These are phyloP conservation scores for Schlechtendalia chinensis DNA, from an alignment of 1,140 invertebrate species.

Conservation along the genomic window DNA sequence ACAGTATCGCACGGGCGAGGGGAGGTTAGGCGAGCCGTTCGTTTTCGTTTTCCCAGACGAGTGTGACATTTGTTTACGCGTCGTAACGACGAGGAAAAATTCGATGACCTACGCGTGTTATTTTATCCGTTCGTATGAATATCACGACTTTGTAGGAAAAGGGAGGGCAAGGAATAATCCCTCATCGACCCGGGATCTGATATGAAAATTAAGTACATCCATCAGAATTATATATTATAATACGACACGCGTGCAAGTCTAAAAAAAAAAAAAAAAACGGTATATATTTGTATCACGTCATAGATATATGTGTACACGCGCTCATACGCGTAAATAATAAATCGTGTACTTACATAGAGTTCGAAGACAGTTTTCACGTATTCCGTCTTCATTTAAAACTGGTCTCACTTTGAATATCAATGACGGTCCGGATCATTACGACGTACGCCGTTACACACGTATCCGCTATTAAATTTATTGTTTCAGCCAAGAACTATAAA, in stretches of 20 bases:
- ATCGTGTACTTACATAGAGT: not conserved
- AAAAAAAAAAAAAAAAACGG: not conserved
- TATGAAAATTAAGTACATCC: constrained; percentile 22
- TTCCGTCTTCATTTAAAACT: not conserved
- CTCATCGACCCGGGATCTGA: not conserved
- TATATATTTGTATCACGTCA: no score
- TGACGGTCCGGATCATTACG: not conserved
- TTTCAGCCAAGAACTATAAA: not conserved
- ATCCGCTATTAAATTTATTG: constrained; percentile 2
- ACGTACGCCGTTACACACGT: no score
- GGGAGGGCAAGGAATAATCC: no score
- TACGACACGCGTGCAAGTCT: not conserved
- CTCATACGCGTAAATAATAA: constrained; percentile 11
- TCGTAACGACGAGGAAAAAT: no score
- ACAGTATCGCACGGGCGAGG: no score
- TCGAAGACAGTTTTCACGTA: no score
- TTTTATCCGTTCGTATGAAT: no score
- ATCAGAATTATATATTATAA: constrained; percentile 16
- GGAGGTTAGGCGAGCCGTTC: no score
- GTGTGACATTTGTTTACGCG: no score
- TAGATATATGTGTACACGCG: not conserved
- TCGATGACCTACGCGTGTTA: no score
- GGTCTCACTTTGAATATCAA: not conserved
- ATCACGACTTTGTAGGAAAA: no score
- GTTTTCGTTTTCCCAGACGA: no score